Evolutionary conservation across 2,888 invertebrate genomes (phyloP).

Genomic region (Orthosia gothica): DNA sequence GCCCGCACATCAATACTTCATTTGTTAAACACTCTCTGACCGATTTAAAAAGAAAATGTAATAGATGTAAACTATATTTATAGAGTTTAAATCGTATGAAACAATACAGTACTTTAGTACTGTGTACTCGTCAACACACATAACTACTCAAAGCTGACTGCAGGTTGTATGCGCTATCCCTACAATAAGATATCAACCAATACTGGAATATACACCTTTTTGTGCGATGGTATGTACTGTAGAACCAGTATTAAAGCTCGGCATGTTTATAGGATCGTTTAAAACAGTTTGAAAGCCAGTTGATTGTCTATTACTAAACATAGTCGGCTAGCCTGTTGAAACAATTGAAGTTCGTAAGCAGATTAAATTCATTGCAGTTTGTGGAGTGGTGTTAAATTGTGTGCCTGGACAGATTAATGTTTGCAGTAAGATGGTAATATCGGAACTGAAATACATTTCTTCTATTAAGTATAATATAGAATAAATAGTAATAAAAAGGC

Average conservation of each 20-base stretch:
- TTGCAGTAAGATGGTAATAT: too few relatives aligned
- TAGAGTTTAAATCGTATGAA: slow-evolving; percentile 8
- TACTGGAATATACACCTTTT: background rate
- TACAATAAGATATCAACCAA: background rate
- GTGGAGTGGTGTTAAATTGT: background rate
- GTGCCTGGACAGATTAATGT: too few relatives aligned
- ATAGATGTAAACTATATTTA: background rate
- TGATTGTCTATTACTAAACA: slow-evolving; percentile 16
- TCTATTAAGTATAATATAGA: too few relatives aligned
- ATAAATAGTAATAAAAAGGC: too few relatives aligned
- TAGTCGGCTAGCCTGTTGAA: background rate
- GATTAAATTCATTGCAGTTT: slow-evolving; percentile 6
- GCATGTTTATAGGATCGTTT: slow-evolving; percentile 1
- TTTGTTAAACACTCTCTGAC: slow-evolving; percentile 11
- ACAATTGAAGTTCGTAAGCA: slow-evolving; percentile 3
- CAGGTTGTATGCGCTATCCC: background rate
- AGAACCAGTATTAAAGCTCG: background rate
- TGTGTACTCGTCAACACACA: too few relatives aligned
- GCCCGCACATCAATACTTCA: slow-evolving; percentile 7
- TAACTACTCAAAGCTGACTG: background rate
- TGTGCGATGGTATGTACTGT: background rate
- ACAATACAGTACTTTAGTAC: background rate
- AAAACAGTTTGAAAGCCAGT: slow-evolving; percentile 4
- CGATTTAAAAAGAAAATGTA: background rate
- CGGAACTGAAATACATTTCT: too few relatives aligned